A percentile compares a stretch with the other conserved stretches of the same genome.
These are phyloP conservation scores for Heliconius ismenius DNA, from an alignment of 2,888 invertebrate species.

Conservation along the genomic window DNA sequence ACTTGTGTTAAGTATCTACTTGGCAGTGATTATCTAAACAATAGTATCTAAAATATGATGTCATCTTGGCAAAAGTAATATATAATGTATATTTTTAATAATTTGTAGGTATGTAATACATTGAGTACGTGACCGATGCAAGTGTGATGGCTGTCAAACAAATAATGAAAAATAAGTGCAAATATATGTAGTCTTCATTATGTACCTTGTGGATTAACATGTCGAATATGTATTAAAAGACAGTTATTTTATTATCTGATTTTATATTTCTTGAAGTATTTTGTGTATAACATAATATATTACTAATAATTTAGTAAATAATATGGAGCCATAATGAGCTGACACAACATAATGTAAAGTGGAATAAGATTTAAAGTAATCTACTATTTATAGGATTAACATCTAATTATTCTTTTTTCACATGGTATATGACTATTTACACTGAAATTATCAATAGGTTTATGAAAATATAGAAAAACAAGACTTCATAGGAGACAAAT, in stretches of 20 bases:
- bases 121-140: conserved; percentile 61
- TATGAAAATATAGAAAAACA: conserved; percentile 70
- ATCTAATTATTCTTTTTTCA: neutral
- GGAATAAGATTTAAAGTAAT: neutral
- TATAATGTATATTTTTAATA: conserved; percentile 20
- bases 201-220: neutral
- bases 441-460: conserved; percentile 31
- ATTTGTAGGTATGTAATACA: conserved; percentile 35
- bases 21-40: neutral
- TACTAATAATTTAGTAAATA: conserved; percentile 21
- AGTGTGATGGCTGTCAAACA: conserved; percentile 47
- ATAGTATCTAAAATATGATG: conserved; percentile 38
- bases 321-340: conserved; percentile 15
- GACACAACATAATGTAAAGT: conserved; percentile 9
- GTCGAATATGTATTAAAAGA: neutral
- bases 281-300: neutral
- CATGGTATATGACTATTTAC: conserved; percentile 17
- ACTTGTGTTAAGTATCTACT: neutral
- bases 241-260: neutral
- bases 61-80: conserved; percentile 30
- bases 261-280: neutral
- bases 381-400: neutral
- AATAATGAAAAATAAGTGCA: conserved; percentile 24
- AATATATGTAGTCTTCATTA: neutral
- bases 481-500: conserved; percentile 73